Evolutionary conservation across 2,888 invertebrate genomes (phyloP), one percentile per base, ranked within the genome.

Genomic region (Baronia brevicornis): DNA sequence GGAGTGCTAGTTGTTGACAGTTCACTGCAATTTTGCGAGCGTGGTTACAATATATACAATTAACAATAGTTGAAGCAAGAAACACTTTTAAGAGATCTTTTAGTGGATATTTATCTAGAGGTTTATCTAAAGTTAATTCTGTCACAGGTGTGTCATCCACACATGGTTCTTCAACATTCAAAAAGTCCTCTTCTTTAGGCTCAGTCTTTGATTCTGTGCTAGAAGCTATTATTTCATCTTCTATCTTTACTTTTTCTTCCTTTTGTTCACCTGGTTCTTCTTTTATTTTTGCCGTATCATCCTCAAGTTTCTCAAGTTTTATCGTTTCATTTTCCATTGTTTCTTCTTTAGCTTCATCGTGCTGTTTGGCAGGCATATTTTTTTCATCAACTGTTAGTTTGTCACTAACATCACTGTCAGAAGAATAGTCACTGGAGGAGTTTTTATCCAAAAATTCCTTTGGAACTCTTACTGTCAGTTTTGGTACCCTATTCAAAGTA

Each of bases 21-120:
- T 94, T 93, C 0, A 95, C 93, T 5, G 93, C 92, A 46, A 95
- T 93, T 51, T 92, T 91, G 9, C 93, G 86, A 0, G 93, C 94
- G 77, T 95, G 94, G 60, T 94, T 93, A 58, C 95, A 95, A 64
- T 93, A 95, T 33, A 94, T 88, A 63, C 95, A 95, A 39, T 85
- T 84, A 4, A 87, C 78, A 54, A 89, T 87, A 0, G 93, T 91
- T 6, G 89, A 87, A 42, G 87, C 82, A 28, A 94, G 74, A 67
- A 93, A 94, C 42, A 90, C 89, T 58, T 91, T 91, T 15, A 94
- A 60, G 39, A 94, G 80, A 39, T 90, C 86, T 50, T 90, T 87
- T 22, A 91, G 80, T 36, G 90, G 88, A 65, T 93, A 90, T 64
- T 88, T 91, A 57, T 94, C 93, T 42, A 94, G 61, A 7, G 92